Base-by-base conservation (phyloP, 2,113 vertebrate genomes). In the Stigmatopora argus region DNA sequence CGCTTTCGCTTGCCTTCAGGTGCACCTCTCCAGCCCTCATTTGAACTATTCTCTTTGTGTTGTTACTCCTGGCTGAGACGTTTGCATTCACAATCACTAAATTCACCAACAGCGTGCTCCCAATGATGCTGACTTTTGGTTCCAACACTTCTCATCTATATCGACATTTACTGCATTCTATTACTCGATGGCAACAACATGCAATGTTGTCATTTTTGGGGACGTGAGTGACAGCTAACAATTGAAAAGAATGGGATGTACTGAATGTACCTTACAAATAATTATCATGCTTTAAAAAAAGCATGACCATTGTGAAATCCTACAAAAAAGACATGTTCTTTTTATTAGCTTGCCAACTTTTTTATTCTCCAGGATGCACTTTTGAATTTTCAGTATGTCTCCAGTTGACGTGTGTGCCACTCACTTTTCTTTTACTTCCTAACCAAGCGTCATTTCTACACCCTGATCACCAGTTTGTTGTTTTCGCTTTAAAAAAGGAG, bases 401-500 rank as follows among this genome's bases (percentile, higher is more conserved):
- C 53, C 52, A 19, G 15, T 64, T 31, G 53, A 60, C 31, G 21
- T 53, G 59, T 45, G 59, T 45, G n/a, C 19, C 59, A 45, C 38
- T 61, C 59, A 61, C 59, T 15, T 45, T 23, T n/a, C 59, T 21
- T 44, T 44, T 41, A 44, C n/a, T 13, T 1, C 34, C 4, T 41
- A 59, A 31, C 55, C 9, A 58, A 58, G 6, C 12, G 12, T 60
- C 12, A 7, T 55, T 70, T 49, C 21, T 48, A 72, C 63, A 47
- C 56, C 51, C 67, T 66, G 11, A 71, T 73, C 49, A 44, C 44
- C 21, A 63, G 23, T 64, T 71, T 56, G 48, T 83, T 72, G 64
- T 75, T 83, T 65, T 79, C 64, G 68, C 78, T 58, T 78, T 55
- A 73, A 34, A 19, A 53, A 83, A 87, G 76, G 79, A 81, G 74